Evolutionary conservation across 2,888 invertebrate species (phyloP).

Genomic region (Drosophila buzzatii): DNA sequence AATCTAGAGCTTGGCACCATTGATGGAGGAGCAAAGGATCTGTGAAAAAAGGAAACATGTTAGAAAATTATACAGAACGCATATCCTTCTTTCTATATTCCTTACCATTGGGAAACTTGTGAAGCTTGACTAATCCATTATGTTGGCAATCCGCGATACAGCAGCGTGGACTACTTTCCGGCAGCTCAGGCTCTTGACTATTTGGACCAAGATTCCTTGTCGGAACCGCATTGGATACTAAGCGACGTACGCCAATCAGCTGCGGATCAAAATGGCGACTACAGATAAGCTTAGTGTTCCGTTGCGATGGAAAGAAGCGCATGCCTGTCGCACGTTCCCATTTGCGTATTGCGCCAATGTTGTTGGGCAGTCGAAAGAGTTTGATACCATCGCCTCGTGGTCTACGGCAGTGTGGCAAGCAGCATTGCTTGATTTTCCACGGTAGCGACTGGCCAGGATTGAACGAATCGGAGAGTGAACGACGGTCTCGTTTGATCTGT

Average conservation of each 20-base stretch:
- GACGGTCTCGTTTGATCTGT: conserved; percentile 42
- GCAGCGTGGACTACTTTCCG: conserved; percentile 43
- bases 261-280: conserved; percentile 71
- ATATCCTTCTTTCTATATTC: background rate
- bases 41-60: conserved; percentile 21
- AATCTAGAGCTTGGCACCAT: conserved; percentile 62
- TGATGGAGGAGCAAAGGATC: conserved; percentile 53
- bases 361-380: conserved; percentile 78
- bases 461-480: conserved; percentile 35
- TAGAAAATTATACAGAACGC: background rate
- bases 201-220: conserved; percentile 69
- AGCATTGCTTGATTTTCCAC: conserved; percentile 70
- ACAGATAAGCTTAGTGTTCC: conserved; percentile 70
- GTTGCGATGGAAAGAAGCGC: conserved; percentile 64
- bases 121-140: conserved; percentile 45
- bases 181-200: background rate
- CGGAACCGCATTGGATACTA: conserved; percentile 78
- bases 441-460: conserved; percentile 40
- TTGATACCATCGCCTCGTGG: conserved; percentile 79
- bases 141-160: conserved; percentile 56
- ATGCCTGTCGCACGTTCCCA: conserved; percentile 74
- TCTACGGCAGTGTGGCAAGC: conserved; percentile 79
- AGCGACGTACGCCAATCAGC: conserved; percentile 76
- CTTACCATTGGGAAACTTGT: conserved; percentile 71
- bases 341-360: conserved; percentile 48